Base-by-base conservation (phyloP, 1,140 invertebrate species). In the Drosophila bipectinata region DNA sequence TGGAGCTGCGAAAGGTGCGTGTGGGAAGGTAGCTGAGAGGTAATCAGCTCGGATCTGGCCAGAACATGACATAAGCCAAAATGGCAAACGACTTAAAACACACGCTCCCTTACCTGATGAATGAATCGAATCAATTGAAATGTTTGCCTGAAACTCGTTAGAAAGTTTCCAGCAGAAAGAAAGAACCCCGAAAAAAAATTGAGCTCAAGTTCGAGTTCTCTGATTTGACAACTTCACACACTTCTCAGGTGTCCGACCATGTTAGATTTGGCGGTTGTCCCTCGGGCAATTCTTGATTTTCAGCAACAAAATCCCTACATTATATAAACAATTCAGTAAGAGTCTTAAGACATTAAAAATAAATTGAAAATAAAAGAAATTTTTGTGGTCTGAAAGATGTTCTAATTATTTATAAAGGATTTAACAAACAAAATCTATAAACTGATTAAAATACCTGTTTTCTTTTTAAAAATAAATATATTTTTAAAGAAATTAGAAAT, bases 21-120 rank as follows among this genome's bases (percentile, higher is more conserved):
- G 72, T 73, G 69, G 67, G 71, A 55, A 71, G 60, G 26, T 21
- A 53, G 77, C 49, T 55, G 63, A 58, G 44, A 63, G 71, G 58
- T 75, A 56, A 82, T 68, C 67, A 69, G 67, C 63, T 69, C 67
- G 63, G 45, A 67, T 64, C 60, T 34, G 62, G 10, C 60, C 14
- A 44, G 58, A 80, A 87, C 82, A 87, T 77, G 81, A 85, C 81
- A 84, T 87, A 84, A 87, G 81, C 80, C 78, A 54, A 77, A 79
- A 85, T 69, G 62, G 47, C 56, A 54, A 77, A 74, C 56, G 78
- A 72, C 78, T 80, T 80, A 77, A 63, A 49, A 34, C 61, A 28
- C 71, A 71, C 59, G 47, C 52, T 21, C 39, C 39, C 32, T 14
- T 57, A 44, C 30, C 61, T 45, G 54, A 60, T 57, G 66, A 72